Conservation (phyloP, 2,888 invertebrate genomes). For the Parthenolecanium corni region DNA sequence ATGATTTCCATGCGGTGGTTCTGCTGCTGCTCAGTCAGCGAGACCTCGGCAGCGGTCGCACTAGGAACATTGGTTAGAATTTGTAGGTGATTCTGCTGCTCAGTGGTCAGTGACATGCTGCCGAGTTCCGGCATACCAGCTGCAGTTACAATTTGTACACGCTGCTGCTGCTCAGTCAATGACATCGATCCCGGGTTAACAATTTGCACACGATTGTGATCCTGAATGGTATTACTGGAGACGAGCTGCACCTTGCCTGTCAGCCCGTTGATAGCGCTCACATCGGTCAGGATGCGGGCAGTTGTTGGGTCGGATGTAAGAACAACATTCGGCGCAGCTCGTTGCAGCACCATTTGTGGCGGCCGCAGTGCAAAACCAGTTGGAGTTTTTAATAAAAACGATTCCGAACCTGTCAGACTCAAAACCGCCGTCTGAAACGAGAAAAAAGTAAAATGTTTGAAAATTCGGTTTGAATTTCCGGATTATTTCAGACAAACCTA, state of each 20-base stretch:
- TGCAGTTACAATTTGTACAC: conserved; percentile 30
- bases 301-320: conserved; percentile 14
- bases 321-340: conserved; percentile 24
- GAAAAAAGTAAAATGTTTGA: no score
- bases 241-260: conserved; percentile 32
- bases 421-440: conserved; percentile 35
- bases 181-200: conserved; percentile 29
- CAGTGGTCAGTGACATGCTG: conserved; percentile 26
- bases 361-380: conserved; percentile 29
- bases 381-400: conserved; percentile 33
- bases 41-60: conserved; percentile 24
- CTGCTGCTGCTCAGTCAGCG: conserved; percentile 22
- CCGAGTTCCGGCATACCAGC: conserved; percentile 29
- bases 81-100: conserved; percentile 32
- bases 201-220: conserved; percentile 33
- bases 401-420: conserved; percentile 34
- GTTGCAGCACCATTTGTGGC: conserved; percentile 32
- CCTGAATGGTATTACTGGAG: conserved; percentile 27
- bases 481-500: no score
- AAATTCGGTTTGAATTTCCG: no score
- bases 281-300: conserved; percentile 34
- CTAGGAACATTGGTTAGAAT: conserved; percentile 34
- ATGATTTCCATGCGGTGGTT: conserved; percentile 34
- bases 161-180: conserved; percentile 28
- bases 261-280: conserved; percentile 31